A percentile compares a stretch with the other conserved stretches of the same genome.
These are phyloP conservation scores for Enteromius unitaeniatus DNA, from an alignment of 2,797 vertebrate species.

Conservation along the genomic window DNA sequence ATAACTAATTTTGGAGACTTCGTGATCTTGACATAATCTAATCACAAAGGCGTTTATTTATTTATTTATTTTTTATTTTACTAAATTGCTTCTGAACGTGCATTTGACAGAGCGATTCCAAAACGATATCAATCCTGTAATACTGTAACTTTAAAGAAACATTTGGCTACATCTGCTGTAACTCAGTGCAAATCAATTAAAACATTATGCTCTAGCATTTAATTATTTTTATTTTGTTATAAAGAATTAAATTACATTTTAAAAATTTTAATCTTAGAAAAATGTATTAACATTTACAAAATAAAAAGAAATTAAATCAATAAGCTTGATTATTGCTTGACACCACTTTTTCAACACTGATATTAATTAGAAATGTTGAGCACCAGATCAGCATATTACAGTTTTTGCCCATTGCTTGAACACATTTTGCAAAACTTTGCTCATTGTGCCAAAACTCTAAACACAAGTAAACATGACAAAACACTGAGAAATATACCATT, in stretches of 20 bases:
- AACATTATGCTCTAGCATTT: not conserved
- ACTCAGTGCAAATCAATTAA: not conserved
- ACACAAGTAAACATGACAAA: no score
- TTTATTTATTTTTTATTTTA: not conserved
- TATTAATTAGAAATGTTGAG: not conserved
- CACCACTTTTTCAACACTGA: not conserved
- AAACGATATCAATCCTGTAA: not conserved
- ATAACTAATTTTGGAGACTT: constrained; percentile 37
- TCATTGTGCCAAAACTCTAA: no score
- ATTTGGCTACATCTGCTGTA: not conserved
- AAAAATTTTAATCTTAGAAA: no score
- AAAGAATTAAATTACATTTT: not conserved
- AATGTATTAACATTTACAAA: not conserved
- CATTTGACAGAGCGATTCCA: not conserved
- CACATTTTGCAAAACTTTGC: no score
- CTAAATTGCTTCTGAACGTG: not conserved
- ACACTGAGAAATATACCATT: no score
- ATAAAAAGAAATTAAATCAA: not conserved
- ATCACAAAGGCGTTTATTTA: constrained; percentile 10
- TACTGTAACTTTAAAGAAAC: not conserved
- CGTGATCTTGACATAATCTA: constrained; percentile 43
- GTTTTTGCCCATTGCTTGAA: no score
- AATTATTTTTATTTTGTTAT: not conserved
- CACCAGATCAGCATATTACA: not conserved
- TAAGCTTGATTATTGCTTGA: no score